These are phyloP conservation scores for Myathropa florea DNA, from an alignment of 2,888 invertebrate genomes.

Conservation along the genomic window DNA sequence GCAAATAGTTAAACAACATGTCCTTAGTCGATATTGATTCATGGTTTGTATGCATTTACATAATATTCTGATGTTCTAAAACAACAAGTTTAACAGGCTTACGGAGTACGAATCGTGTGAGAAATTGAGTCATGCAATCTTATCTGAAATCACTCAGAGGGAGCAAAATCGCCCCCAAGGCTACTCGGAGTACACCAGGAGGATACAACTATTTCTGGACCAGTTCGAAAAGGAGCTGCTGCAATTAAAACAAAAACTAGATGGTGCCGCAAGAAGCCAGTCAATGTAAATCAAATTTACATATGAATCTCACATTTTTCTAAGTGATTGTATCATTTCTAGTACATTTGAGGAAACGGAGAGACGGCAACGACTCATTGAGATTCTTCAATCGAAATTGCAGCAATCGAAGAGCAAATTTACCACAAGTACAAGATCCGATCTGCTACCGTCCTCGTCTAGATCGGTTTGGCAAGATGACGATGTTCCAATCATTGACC, in stretches of 20 bases:
- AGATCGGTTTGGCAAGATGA: conserved; percentile 75
- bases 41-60: conserved; percentile 74
- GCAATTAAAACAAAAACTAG: conserved; percentile 83
- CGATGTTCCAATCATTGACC: conserved; percentile 80
- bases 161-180: conserved; percentile 82
- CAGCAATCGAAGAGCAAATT: conserved; percentile 82
- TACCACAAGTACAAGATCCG: conserved; percentile 67
- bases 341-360: conserved; percentile 85
- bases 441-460: conserved; percentile 64
- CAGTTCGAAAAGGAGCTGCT: conserved; percentile 84
- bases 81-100: conserved; percentile 81
- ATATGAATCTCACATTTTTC: background rate
- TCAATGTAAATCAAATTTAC: conserved; percentile 76
- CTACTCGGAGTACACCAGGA: conserved; percentile 83
- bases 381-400: conserved; percentile 83
- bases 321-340: conserved; percentile 7
- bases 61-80: background rate
- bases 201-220: conserved; percentile 83
- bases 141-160: conserved; percentile 83
- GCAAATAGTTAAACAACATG: conserved; percentile 73
- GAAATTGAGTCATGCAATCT: conserved; percentile 84
- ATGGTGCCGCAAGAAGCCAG: conserved; percentile 79
- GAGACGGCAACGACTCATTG: conserved; percentile 83
- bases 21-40: conserved; percentile 80
- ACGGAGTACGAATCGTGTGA: conserved; percentile 86